Evolutionary conservation across 2,888 invertebrate species (phyloP).

Genomic region (Tetanocera ferruginea): DNA sequence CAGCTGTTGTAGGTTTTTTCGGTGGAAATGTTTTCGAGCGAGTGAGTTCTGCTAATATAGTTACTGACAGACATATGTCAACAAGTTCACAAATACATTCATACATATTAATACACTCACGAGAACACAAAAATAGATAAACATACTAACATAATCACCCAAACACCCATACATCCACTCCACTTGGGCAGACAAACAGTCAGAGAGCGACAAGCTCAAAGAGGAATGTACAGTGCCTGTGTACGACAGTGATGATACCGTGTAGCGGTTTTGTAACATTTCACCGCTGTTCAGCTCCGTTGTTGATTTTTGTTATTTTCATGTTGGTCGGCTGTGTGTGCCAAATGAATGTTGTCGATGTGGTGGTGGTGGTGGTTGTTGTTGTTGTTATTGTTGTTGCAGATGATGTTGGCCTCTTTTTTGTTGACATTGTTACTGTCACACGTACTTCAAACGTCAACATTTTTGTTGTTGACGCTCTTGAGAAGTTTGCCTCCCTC

Average conservation of each 20-base stretch:
- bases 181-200: not conserved
- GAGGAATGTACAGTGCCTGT: not conserved
- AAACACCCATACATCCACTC: not conserved
- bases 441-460: constrained; percentile 1
- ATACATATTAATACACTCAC: not conserved
- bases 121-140: not conserved
- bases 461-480: not conserved
- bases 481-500: too few species aligned
- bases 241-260: not conserved
- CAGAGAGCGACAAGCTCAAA: not conserved
- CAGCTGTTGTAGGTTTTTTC: not conserved
- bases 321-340: not conserved
- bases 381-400: not conserved
- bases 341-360: not conserved
- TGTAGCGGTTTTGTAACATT: not conserved
- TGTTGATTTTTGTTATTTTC: constrained; percentile 14
- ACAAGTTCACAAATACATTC: not conserved
- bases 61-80: constrained; percentile 22
- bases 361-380: not conserved
- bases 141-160: not conserved
- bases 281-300: not conserved
- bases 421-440: not conserved
- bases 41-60: constrained; percentile 1
- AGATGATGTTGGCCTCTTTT: not conserved
- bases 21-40: not conserved